Evolutionary conservation across 1,140 invertebrate genomes (phyloP), one percentile per base, ranked within the genome.

Genomic region (Zaprionus camerounensis): DNA sequence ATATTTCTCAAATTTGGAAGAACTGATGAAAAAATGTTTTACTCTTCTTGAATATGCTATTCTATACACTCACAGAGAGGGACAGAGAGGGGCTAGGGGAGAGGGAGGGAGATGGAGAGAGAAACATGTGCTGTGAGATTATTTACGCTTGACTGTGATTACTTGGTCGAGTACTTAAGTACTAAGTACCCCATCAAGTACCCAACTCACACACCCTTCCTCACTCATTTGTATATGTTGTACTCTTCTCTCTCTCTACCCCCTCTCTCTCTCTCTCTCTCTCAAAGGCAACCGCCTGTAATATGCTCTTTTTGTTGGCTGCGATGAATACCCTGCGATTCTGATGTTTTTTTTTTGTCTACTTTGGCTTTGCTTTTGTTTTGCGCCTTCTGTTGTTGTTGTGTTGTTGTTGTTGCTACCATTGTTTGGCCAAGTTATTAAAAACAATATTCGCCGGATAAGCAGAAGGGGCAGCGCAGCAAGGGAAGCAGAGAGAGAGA

Each of bases 391-490:
- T 28, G 34, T 31, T 64, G 36, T 15, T 31, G 28, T 31, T 26
- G 26, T 5, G 5, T 26, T 5, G 36, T 22, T 31, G 26, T 59
- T 59, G 57, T 17, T 56, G 67, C 24, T 13, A 26, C n/a, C 77
- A 71, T 76, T 71, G 49, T 61, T 66, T 34, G 51, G 41, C 62
- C 56, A 59, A 86, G 85, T 90, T 90, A 90, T 90, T 90, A 90
- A 90, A 90, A 85, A 91, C 76, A 90, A 90, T 90, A 90, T 90
- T 90, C 66, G 85, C 73, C 71, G 82, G 86, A 71, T 85, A 80
- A 90, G 78, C 81, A 80, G 71, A 51, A 58, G 53, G 66, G 61
- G 55, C 36, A 53, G 41, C 24, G 49, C 24, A 22, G 49, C 34
- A 68, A 63, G 66, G 65, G 46, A 49, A 31, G 20, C 15, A 61